Evolutionary conservation across 2,888 invertebrate genomes (phyloP), one percentile per base, ranked within the genome.

Genomic region (Andrena haemorrhoa): DNA sequence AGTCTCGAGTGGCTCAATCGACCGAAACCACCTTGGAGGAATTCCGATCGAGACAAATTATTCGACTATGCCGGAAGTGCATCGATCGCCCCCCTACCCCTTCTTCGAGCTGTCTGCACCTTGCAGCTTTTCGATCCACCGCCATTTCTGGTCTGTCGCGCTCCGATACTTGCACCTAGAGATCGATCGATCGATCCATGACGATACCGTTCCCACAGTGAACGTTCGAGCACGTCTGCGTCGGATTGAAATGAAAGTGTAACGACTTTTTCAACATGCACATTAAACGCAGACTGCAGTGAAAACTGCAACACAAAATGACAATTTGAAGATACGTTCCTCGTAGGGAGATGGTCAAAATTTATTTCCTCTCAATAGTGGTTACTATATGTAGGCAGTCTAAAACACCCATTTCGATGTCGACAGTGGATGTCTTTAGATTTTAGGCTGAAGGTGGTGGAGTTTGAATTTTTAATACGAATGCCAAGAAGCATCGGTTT

Each of bases 1-100:
- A 56, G 56, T 56, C 56, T 20, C 20, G 56, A 20, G 53, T 74
- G 82, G 70, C 68, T 75, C 81, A 65, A 88, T 87, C 86, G 84
- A 76, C 41, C 75, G 77, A 83, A 88, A 82, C 82, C 75, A 68
- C 72, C 65, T 31, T 41, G 78, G 66, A 82, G 82, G 80, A 82
- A 85, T 56, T 73, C 53, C 41, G 70, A 56, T 31, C 56, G n/a
- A 58, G 63, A 66, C 68, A 65, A 83, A 77, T 79, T 79, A 64
- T 79, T 64, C 61, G 47, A 26, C 65, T 53, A 29, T 69, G 68
- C 75, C 71, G 74, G 78, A 81, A 76, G 69, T 61, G 41, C 71
- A 41, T 33, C 69, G 72, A 63, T 60, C 49, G 47, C 23, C 10
- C 10, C 10, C 12, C 12, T 16, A 8, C 49, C 23, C 29, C 2